Conservation (phyloP, 2,797 vertebrate species). For the Arrhamphus sclerolepis region DNA sequence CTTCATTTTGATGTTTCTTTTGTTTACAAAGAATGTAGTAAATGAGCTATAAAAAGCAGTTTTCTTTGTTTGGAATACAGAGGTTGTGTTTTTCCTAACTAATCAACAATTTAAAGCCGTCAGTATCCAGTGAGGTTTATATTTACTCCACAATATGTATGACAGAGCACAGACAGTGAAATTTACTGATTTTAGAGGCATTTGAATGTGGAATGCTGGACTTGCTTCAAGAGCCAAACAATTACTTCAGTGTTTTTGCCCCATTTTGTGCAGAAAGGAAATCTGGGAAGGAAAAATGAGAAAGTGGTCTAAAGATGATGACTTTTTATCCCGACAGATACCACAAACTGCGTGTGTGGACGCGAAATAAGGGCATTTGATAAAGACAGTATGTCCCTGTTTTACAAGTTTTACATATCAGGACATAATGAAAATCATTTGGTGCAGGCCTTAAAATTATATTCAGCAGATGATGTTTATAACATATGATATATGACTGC, state of each 20-base stretch:
- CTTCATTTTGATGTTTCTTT: slow-evolving; percentile 5
- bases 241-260: slow-evolving; percentile 3
- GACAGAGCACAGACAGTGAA: background rate
- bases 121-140: slow-evolving; percentile 10
- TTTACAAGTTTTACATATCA: no score
- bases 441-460: no score
- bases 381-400: no score
- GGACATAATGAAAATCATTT: no score
- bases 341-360: slow-evolving; percentile 32
- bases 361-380: slow-evolving; percentile 34
- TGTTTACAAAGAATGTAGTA: slow-evolving; percentile 1
- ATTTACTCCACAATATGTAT: slow-evolving; percentile 17
- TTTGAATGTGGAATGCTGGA: slow-evolving; percentile 26
- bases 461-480: no score
- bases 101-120: slow-evolving; percentile 10
- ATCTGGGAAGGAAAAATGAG: slow-evolving; percentile 16
- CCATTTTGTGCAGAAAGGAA: slow-evolving; percentile 5
- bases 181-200: slow-evolving; percentile 7
- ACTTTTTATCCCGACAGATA: slow-evolving; percentile 47
- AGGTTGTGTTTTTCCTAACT: slow-evolving; percentile 3
- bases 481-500: no score
- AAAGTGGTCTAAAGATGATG: slow-evolving; percentile 38
- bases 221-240: slow-evolving; percentile 13
- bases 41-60: no score
- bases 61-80: slow-evolving; percentile 4